These are phyloP conservation scores for Typhlichthys subterraneus DNA, from an alignment of 2,797 vertebrate species.

Conservation along the genomic window DNA sequence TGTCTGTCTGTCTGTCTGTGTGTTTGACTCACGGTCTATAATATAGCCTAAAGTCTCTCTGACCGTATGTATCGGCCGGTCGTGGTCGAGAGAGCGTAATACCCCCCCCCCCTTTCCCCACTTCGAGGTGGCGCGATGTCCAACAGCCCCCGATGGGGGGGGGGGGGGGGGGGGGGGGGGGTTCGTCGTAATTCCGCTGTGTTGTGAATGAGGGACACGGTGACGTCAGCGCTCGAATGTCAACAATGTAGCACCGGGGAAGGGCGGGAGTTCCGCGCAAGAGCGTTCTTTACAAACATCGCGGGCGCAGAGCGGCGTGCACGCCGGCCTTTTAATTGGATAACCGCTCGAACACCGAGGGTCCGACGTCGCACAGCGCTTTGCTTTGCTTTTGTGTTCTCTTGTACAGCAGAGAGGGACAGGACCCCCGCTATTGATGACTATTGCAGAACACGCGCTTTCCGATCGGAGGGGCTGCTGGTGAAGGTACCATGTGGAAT, in stretches of 20 bases:
- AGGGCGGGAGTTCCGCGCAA: conserved; percentile 41
- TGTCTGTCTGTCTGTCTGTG: too few relatives aligned
- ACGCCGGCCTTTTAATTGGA: not conserved
- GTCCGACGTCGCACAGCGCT: too few relatives aligned
- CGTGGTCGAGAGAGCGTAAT: too few relatives aligned
- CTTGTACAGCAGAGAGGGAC: too few relatives aligned
- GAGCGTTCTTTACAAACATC: conserved; percentile 55
- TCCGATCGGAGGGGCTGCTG: conserved; percentile 23
- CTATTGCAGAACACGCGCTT: conserved; percentile 22
- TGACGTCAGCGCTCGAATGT: conserved; percentile 78
- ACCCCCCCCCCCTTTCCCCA: too few relatives aligned
- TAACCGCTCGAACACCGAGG: not conserved
- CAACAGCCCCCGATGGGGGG: not conserved
- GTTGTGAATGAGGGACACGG: conserved; percentile 71
- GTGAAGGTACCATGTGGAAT: conserved; percentile 54
- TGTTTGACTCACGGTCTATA: too few relatives aligned
- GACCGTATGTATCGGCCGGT: too few relatives aligned
- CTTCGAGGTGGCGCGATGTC: not conserved
- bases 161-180: too few relatives aligned
- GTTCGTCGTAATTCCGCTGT: conserved; percentile 16
- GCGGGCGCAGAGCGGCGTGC: not conserved
- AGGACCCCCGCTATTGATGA: conserved; percentile 5
- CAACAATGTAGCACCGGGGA: conserved; percentile 76
- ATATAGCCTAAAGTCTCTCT: too few relatives aligned
- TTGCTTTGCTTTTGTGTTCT: too few relatives aligned